Evolutionary conservation across 1,140 invertebrate genomes (phyloP), one percentile per base, ranked within the genome.

Genomic region (Camponotus pennsylvanicus): DNA sequence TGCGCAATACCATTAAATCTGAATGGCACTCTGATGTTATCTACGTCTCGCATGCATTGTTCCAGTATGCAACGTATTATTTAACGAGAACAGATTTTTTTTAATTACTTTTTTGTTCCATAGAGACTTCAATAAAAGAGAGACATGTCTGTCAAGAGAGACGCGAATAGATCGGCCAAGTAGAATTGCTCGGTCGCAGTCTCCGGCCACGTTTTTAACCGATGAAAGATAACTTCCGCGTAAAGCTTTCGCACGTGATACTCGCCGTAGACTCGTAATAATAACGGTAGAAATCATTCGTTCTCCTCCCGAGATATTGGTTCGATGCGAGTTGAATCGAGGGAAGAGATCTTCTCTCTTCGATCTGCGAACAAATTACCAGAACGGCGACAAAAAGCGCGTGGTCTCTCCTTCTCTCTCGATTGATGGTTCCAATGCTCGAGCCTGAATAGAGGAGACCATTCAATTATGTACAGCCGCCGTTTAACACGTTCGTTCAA

Each of bases 381-480:
- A 52, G 45, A 87, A 87, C 34, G 73, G 7, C 8, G 32, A 59
- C 73, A 88, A 88, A 88, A 88, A 88, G 49, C n/a, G 32, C 21
- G 18, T 27, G 40, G 42, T 11, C 55, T 75, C 52, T 73, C 18
- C 61, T 37, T 61, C 55, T 49, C 21, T 9, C 34, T 52, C 49
- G 15, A 18, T 52, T 52, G 85, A 69, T 75, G 34, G 82, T 88
- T 88, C 67, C 71, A 69, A 85, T 79, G 71, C 66, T 66, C 59
- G 86, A 55, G 73, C 59, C 75, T 88, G 86, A 88, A 88, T 88
- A 86, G 69, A 45, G 11, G 32, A 45, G 21, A 59, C 82, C 88
- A 88, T 89, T 89, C 86, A 89, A 89, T 89, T 89, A 89, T 76
- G 86, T 88, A 89, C 73, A 88, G 88, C 67, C 69, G 59, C 73